Evolutionary conservation across 2,888 invertebrate species (phyloP).

Genomic region (Lasioglossum lativentre): DNA sequence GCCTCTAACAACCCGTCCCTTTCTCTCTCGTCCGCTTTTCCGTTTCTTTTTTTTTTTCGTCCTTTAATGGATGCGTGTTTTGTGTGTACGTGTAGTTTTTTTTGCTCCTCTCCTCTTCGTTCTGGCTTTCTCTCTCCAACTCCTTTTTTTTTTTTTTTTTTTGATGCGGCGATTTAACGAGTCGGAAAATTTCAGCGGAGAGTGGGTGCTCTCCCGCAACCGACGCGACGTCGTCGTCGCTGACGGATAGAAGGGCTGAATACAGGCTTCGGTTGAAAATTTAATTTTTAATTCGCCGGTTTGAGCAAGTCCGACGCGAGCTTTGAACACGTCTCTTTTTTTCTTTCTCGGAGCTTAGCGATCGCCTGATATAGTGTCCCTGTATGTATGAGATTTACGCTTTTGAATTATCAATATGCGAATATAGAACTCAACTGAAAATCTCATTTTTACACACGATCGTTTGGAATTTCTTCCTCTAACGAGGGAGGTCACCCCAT

Average conservation of each 20-base stretch:
- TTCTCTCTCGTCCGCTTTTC: neutral
- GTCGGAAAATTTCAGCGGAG: constrained; percentile 35
- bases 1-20: constrained; percentile 15
- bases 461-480: no score
- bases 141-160: neutral
- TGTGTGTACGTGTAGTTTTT: constrained; percentile 19
- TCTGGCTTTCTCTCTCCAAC: neutral
- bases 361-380: neutral
- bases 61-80: constrained; percentile 49
- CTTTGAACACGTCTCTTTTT: neutral
- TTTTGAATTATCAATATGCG: neutral
- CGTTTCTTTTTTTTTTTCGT: neutral
- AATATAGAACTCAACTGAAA: neutral
- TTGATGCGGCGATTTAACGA: constrained; percentile 49
- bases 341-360: neutral
- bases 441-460: neutral
- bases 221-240: neutral
- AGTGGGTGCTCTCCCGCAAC: constrained; percentile 22
- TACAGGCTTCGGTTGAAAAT: neutral
- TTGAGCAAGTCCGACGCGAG: neutral
- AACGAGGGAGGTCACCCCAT: no score
- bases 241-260: constrained; percentile 10
- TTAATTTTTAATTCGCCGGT: neutral
- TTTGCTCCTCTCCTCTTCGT: neutral
- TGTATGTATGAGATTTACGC: neutral